Percentiles rank a stretch among this genome's conserved stretches.
phyloP scores from a whole-genome alignment of 30 jellyfish, hydroid and myxozoan genomes.

The Hydra vulgaris region DNA sequence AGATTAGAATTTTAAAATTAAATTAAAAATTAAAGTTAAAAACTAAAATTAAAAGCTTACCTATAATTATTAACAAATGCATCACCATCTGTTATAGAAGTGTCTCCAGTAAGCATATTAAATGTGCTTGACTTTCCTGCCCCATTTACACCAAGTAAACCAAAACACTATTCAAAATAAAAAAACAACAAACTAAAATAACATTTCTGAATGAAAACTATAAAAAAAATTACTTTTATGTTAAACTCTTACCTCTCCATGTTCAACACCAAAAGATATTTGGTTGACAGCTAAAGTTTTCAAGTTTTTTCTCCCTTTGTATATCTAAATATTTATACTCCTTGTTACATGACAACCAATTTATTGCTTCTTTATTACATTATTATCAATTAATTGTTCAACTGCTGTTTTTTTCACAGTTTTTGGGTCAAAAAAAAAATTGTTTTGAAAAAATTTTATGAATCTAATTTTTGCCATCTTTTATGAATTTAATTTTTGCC shows the following conservation, averaged over 20 bases:
- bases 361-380: no score
- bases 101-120: conserved; percentile 90
- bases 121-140: conserved; percentile 93
- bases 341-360: no score
- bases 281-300: conserved; percentile 71
- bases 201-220: background rate
- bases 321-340: no score
- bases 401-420: no score
- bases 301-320: conserved; percentile 35
- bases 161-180: conserved; percentile 60
- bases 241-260: conserved; percentile 58
- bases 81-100: conserved; percentile 59
- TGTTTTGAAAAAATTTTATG: background rate
- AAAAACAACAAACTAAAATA: background rate
- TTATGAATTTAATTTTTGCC: background rate
- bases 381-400: no score
- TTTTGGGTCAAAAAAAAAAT: no score
- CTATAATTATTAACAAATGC: conserved; percentile 64
- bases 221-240: background rate
- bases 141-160: conserved; percentile 94
- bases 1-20: no score
- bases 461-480: background rate
- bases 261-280: conserved; percentile 51
- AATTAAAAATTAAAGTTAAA: no score
- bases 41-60: no score